These are phyloP conservation scores for Eulemur macaco DNA, from an alignment of 2,113 vertebrate species.

Conservation along the genomic window DNA sequence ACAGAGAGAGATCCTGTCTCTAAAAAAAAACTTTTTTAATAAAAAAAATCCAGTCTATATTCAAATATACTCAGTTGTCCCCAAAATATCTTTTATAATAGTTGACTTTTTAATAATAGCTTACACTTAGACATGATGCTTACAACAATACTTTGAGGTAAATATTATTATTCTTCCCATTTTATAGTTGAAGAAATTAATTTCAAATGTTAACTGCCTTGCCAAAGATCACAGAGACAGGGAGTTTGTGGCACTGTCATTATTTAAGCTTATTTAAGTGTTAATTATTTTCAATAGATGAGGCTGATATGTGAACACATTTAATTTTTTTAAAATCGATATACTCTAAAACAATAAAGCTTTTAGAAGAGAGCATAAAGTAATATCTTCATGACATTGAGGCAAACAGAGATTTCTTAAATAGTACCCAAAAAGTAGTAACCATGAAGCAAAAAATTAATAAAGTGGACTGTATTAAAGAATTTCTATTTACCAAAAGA, in stretches of 20 bases:
- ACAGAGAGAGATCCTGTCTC: no score
- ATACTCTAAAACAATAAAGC: not conserved
- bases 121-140: not conserved
- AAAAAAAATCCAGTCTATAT: not conserved
- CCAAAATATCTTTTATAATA: not conserved
- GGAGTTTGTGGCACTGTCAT: not conserved
- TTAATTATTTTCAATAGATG: not conserved
- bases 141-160: not conserved
- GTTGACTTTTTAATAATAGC: not conserved
- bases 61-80: not conserved
- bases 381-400: not conserved
- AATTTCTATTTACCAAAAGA: not conserved
- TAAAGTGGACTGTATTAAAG: not conserved
- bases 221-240: not conserved
- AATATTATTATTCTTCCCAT: not conserved
- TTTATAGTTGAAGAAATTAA: not conserved
- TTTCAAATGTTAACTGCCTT: not conserved
- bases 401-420: not conserved
- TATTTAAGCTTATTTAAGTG: constrained; percentile 2
- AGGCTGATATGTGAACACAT: not conserved
- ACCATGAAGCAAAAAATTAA: not conserved
- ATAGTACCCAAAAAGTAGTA: not conserved
- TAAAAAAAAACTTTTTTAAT: no score
- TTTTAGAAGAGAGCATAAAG: not conserved
- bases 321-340: not conserved